Percentiles rank a stretch among this genome's conserved stretches.
Evolutionary conservation across 1,140 invertebrate species (phyloP).

Genomic region (Sycobia sp.): DNA sequence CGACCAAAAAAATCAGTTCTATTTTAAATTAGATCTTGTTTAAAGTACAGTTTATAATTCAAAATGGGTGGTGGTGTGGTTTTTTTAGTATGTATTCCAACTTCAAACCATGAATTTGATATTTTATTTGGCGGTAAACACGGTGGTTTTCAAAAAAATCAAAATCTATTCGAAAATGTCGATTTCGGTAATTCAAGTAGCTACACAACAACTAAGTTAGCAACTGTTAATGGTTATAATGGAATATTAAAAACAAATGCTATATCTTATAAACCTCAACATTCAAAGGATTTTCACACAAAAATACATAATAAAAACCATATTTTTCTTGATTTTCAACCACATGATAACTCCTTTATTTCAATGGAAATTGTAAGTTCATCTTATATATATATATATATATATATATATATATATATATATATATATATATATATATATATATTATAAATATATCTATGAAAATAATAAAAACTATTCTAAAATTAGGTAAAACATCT

Average conservation of each 20-base stretch:
- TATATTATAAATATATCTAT: too few species aligned
- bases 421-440: too few species aligned
- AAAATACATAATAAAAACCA: constrained; percentile 28
- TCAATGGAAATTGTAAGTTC: constrained; percentile 56
- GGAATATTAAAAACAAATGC: too few species aligned
- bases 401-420: too few species aligned
- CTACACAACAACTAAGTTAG: too few species aligned
- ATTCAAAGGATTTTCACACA: constrained; percentile 22
- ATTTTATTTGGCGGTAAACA: constrained; percentile 56
- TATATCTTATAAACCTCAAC: too few species aligned
- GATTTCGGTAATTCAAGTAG: not conserved
- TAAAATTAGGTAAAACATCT: too few species aligned
- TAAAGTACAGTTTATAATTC: too few species aligned
- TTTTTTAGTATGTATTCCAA: constrained; percentile 68
- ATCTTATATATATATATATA: too few species aligned
- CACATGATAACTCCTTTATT: constrained; percentile 40
- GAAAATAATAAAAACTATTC: too few species aligned
- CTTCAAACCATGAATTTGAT: constrained; percentile 64
- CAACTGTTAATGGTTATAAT: not conserved
- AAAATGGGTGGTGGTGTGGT: constrained; percentile 64
- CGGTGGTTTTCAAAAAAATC: constrained; percentile 41
- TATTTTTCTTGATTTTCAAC: constrained; percentile 25
- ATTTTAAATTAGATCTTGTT: too few species aligned
- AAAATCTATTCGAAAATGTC: constrained; percentile 40
- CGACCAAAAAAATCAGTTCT: too few species aligned